Base-by-base conservation (phyloP, 37 sponge, comb jelly and placozoan species). In the Haliclona indistincta region DNA sequence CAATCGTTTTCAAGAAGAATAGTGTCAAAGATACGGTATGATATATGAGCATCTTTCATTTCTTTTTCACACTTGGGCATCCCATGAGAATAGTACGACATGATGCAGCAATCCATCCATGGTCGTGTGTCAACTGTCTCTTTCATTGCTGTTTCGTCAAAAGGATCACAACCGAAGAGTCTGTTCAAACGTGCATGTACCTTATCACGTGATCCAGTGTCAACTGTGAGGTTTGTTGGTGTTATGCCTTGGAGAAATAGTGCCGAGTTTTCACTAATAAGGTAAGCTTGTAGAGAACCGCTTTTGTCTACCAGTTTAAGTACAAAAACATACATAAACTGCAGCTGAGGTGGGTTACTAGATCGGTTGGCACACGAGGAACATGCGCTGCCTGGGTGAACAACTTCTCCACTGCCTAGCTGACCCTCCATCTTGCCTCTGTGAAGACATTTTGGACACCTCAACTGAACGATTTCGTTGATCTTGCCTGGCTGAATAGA, bases 91-190 rank as follows among this genome's bases (percentile, higher is more conserved):
- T 47, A 3, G 17, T 52, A 52, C 1, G 43, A 60, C 1, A 67
- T 22, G 3, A 79, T 39, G 45, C 70, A 79, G 44, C 68, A 67
- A 5, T 68, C 80, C 22, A 79, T 39, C 76, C 76, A 75, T 0
- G 76, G 76, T 40, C 70, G 42, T 35, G 68, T 33, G 2, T 43
- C 3, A 47, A 15, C 51, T 10, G 51, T 47, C 15, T 47, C 13
- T 25, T 10, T 11, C 1, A 52, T 41, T 11, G 30, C 8, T 5
- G 8, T 44, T 2, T n/a, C 20, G 4, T 38, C 2, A 58, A 84
- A 84, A 32, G 85, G 85, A 32, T 64, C n/a, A 20, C 63, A 71
- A 2, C 73, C 85, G 41, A 78, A 78, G 44, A 84, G 55, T 0
- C 0, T 0, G 28, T 64, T 63, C 13, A 84, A 63, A 43, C 28